Evolutionary conservation across 2,113 vertebrate genomes (phyloP).

Genomic region (Hippocampus mohnikei): DNA sequence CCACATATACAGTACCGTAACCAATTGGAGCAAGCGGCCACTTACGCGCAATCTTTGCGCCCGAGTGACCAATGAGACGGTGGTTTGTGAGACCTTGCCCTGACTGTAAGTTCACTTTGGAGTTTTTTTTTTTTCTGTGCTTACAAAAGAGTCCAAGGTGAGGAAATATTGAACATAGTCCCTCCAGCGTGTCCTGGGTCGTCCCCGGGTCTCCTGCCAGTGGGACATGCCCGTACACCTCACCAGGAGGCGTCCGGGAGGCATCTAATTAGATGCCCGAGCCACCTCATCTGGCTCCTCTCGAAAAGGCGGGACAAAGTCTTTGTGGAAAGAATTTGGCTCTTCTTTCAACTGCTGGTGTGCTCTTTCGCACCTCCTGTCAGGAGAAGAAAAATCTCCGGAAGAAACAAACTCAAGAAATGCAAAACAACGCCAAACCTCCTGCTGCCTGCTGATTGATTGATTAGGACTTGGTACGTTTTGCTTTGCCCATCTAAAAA

Average conservation of each 20-base stretch:
- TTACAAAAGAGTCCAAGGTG: conserved; percentile 47
- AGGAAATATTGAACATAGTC: conserved; percentile 65
- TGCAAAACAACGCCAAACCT: conserved; percentile 63
- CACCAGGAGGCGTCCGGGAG: too few species aligned
- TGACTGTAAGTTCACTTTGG: conserved; percentile 21
- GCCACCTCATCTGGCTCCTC: too few species aligned
- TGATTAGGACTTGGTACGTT: conserved; percentile 54
- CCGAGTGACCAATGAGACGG: background rate
- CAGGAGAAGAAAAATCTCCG: conserved; percentile 63
- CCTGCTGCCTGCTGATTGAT: conserved; percentile 60
- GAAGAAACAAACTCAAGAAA: conserved; percentile 65
- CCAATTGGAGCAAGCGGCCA: conserved; percentile 24
- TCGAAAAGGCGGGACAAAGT: conserved; percentile 61
- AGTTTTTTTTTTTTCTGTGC: conserved; percentile 6
- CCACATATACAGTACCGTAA: conserved; percentile 23
- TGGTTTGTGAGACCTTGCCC: conserved; percentile 2
- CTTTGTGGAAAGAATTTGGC: conserved; percentile 61
- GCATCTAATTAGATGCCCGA: too few species aligned
- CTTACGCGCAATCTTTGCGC: background rate
- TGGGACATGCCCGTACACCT: too few species aligned
- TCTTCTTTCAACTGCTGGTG: conserved; percentile 68
- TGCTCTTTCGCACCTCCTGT: conserved; percentile 60
- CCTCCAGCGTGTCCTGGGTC: too few species aligned
- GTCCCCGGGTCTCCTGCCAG: too few species aligned
- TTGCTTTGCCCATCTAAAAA: conserved; percentile 18